Evolutionary conservation across 2,797 vertebrate species (phyloP).

Genomic region (Falco biarmicus): DNA sequence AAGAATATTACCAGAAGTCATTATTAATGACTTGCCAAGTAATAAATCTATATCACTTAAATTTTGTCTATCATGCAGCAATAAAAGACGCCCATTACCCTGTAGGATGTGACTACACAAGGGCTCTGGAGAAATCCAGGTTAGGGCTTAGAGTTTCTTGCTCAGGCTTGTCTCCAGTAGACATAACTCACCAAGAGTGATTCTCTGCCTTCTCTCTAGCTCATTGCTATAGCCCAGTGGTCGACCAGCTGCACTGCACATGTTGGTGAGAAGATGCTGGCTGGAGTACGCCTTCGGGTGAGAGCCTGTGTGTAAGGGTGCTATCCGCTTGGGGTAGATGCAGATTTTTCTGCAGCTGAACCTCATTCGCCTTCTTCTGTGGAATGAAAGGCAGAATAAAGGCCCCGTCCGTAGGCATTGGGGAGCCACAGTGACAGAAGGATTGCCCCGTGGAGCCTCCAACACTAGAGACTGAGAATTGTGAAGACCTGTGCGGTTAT

Average conservation of each 20-base stretch:
- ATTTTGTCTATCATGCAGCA: neutral
- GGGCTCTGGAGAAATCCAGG: neutral
- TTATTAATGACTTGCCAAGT: neutral
- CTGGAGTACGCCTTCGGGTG: neutral
- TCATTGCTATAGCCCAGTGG: conserved; percentile 27
- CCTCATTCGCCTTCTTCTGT: neutral
- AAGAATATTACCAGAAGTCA: neutral
- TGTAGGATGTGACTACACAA: neutral
- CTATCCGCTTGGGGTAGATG: neutral
- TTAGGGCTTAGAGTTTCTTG: neutral
- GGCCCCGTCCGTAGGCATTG: fast-evolving
- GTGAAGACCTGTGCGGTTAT: neutral
- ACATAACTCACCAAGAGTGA: neutral
- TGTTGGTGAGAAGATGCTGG: neutral
- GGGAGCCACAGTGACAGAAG: neutral
- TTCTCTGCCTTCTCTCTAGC: neutral
- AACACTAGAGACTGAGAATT: fast-evolving
- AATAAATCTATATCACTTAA: neutral
- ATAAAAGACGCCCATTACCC: neutral
- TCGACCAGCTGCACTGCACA: neutral
- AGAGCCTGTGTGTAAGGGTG: too few relatives aligned
- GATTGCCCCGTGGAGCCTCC: neutral
- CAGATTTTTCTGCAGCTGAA: neutral
- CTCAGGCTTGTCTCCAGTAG: neutral
- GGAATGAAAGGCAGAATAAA: neutral